Conservation (phyloP, 2,113 vertebrate genomes). For the Nycticorax nycticorax region DNA sequence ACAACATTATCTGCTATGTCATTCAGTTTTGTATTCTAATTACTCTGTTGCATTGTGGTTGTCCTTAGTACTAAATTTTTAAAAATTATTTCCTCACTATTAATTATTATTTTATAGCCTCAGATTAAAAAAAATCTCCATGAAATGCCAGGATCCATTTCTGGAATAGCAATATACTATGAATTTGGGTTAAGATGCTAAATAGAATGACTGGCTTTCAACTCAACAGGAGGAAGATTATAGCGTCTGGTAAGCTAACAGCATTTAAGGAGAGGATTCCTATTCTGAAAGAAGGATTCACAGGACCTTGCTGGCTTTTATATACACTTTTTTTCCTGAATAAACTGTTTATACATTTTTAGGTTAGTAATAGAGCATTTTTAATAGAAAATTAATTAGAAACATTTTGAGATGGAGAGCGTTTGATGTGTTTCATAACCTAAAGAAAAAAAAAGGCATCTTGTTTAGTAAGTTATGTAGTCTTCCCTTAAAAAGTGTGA, state of each 20-base stretch:
- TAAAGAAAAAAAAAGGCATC: neutral
- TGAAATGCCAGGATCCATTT: neutral
- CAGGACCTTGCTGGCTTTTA: neutral
- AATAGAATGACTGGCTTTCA: neutral
- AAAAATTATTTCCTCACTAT: neutral
- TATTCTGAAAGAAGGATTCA: neutral
- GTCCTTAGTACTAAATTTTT: neutral
- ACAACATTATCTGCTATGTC: neutral
- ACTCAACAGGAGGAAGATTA: neutral
- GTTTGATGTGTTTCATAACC: neutral
- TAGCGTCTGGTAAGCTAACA: neutral
- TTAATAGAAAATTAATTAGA: neutral
- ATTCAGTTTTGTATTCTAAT: neutral
- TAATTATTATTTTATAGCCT: neutral
- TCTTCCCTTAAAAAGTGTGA: neutral
- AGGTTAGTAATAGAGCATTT: neutral
- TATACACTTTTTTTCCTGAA: neutral
- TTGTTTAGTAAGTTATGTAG: neutral
- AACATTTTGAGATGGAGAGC: neutral
- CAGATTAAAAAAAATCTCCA: neutral
- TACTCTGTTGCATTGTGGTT: neutral
- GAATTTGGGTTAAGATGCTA: neutral
- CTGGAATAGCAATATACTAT: neutral
- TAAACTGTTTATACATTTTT: neutral
- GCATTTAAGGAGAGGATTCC: neutral